Conservation (phyloP, 2,888 invertebrate species). For the Oscheius sp. region DNA sequence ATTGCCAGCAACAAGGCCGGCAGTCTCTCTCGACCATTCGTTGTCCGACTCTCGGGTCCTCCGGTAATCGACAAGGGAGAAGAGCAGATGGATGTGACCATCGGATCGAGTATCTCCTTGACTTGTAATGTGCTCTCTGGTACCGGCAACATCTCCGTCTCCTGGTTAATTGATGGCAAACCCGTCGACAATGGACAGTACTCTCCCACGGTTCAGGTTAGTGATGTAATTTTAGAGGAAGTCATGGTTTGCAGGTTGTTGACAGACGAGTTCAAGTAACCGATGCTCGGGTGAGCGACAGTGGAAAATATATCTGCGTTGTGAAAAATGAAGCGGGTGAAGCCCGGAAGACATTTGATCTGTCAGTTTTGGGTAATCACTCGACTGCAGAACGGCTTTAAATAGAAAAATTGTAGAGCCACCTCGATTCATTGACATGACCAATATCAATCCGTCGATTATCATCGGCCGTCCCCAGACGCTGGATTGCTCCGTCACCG, state of each 20-base stretch:
- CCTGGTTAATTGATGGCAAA: slow-evolving; percentile 62
- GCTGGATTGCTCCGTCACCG: slow-evolving; percentile 77
- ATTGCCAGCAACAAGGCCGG: slow-evolving; percentile 74
- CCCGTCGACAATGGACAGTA: slow-evolving; percentile 42
- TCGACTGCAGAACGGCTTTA: neutral
- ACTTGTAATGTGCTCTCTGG: slow-evolving; percentile 74
- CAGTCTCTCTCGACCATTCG: slow-evolving; percentile 59
- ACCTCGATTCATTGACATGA: slow-evolving; percentile 73
- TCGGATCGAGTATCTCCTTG: slow-evolving; percentile 72
- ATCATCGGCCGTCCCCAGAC: slow-evolving; percentile 77
- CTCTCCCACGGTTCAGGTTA: slow-evolving; percentile 40
- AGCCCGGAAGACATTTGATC: slow-evolving; percentile 76
- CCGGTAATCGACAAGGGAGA: slow-evolving; percentile 58
- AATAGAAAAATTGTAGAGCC: slow-evolving; percentile 71
- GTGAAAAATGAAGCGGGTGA: slow-evolving; percentile 78
- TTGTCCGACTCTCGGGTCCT: slow-evolving; percentile 68
- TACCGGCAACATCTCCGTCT: slow-evolving; percentile 56
- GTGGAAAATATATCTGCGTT: slow-evolving; percentile 78
- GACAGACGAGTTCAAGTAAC: slow-evolving; percentile 62
- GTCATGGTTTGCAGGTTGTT: slow-evolving; percentile 2
- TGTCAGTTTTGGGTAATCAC: slow-evolving; percentile 78
- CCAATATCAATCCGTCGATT: slow-evolving; percentile 70
- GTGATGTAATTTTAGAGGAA: too few relatives aligned
- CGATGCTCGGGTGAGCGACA: slow-evolving; percentile 74
- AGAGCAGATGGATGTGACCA: slow-evolving; percentile 66